These are phyloP conservation scores for Camelus bactrianus DNA, from an alignment of 2,113 vertebrate species.

Conservation along the genomic window DNA sequence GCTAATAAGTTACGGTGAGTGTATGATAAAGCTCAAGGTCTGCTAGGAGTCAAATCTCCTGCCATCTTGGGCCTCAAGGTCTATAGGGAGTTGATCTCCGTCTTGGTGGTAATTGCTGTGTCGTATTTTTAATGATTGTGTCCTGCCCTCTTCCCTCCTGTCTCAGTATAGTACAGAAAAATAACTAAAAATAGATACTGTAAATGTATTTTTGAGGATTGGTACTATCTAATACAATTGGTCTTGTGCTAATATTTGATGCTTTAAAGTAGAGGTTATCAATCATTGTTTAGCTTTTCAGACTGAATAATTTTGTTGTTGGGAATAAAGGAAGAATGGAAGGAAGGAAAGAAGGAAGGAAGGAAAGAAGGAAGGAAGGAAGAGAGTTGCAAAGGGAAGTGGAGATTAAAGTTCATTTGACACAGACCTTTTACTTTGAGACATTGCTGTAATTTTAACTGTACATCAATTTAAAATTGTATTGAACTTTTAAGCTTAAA, in stretches of 20 bases:
- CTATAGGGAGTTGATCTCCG: too few species aligned
- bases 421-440: background rate
- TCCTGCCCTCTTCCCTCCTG: too few species aligned
- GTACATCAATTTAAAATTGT: constrained; percentile 3
- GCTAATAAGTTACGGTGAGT: too few species aligned
- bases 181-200: background rate
- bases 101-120: too few species aligned
- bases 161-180: background rate
- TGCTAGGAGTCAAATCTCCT: too few species aligned
- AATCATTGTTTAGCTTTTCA: background rate
- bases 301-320: background rate
- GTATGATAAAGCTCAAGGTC: too few species aligned
- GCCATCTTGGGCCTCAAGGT: too few species aligned
- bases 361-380: fast-evolving
- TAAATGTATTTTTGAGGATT: background rate
- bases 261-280: background rate
- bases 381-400: background rate
- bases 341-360: background rate
- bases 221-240: background rate
- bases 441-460: background rate
- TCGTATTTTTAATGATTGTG: too few species aligned
- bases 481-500: background rate
- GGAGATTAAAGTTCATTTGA: background rate
- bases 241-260: background rate
- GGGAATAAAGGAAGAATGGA: too few species aligned